Evolutionary conservation across 2,888 invertebrate genomes (phyloP).

Genomic region (Ornithoptera alexandrae): DNA sequence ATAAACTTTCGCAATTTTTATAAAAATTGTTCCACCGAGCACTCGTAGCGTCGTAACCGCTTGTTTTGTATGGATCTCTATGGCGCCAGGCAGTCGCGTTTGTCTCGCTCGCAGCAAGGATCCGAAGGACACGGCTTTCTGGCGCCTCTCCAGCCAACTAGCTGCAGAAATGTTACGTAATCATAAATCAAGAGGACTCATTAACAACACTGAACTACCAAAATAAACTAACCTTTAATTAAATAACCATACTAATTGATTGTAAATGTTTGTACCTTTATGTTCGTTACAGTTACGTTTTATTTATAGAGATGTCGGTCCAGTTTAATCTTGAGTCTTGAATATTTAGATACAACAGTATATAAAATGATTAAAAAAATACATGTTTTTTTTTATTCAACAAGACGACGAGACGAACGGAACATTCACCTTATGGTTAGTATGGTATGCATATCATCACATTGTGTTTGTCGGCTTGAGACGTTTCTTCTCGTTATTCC

Average conservation of each 20-base stretch:
- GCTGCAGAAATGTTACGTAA: slow-evolving; percentile 51
- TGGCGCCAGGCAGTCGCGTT: slow-evolving; percentile 33
- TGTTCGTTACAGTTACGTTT: background rate
- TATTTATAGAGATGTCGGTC: too few relatives aligned
- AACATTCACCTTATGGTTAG: too few relatives aligned
- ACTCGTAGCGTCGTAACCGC: slow-evolving; percentile 1
- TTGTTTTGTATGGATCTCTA: slow-evolving; percentile 30
- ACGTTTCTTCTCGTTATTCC: too few relatives aligned
- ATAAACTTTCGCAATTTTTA: too few relatives aligned
- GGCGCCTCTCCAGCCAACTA: slow-evolving; percentile 50
- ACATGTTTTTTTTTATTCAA: too few relatives aligned
- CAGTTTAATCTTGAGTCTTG: too few relatives aligned
- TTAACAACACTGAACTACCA: slow-evolving; percentile 40
- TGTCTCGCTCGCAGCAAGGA: slow-evolving; percentile 44
- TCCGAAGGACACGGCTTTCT: slow-evolving; percentile 49
- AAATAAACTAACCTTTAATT: slow-evolving; percentile 3
- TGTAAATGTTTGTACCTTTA: background rate
- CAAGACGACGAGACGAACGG: too few relatives aligned
- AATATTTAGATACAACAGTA: too few relatives aligned
- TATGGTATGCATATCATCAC: too few relatives aligned
- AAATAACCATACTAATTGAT: background rate
- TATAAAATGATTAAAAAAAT: too few relatives aligned
- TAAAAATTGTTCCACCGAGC: too few relatives aligned
- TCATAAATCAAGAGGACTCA: slow-evolving; percentile 37
- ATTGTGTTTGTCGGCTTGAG: too few relatives aligned